These are phyloP conservation scores for Amphiprion percula DNA, from an alignment of 2,113 vertebrate genomes.

Conservation along the genomic window DNA sequence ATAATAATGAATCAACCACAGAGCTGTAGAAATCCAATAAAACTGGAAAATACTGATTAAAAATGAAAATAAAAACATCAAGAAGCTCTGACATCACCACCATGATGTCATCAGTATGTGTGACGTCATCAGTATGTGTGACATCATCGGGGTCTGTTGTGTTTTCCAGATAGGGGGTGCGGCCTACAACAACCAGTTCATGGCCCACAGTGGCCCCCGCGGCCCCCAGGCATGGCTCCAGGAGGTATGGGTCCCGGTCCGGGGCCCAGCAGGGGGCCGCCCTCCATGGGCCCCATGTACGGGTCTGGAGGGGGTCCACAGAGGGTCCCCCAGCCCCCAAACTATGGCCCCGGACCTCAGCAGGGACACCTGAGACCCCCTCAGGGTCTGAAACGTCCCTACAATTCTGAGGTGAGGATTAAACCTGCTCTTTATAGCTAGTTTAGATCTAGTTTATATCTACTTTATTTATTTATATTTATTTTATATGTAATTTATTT, in stretches of 20 bases:
- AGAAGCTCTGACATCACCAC: no score
- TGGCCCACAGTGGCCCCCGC: slow-evolving; percentile 87
- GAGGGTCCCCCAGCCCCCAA: slow-evolving; percentile 87
- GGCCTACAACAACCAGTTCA: slow-evolving; percentile 89
- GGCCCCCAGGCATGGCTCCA: slow-evolving; percentile 85
- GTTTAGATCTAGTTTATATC: no score
- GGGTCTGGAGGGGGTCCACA: slow-evolving; percentile 79
- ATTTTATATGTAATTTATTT: no score
- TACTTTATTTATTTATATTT: no score
- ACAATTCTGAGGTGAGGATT: slow-evolving; percentile 86
- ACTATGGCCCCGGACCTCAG: slow-evolving; percentile 84
- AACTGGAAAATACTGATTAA: no score
- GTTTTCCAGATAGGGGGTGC: slow-evolving; percentile 86
- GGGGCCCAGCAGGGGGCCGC: slow-evolving; percentile 68
- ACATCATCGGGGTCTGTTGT: not conserved
- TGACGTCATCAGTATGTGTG: no score
- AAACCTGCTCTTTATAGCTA: no score
- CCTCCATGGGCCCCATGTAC: slow-evolving; percentile 84
- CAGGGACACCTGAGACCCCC: slow-evolving; percentile 83
- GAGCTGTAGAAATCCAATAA: no score
- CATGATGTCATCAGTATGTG: no score
- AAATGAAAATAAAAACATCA: no score
- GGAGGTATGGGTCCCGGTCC: slow-evolving; percentile 84
- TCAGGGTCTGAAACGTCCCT: slow-evolving; percentile 90
- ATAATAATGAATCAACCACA: no score